Conservation (phyloP, 2,888 invertebrate species). For the Corythucha ciliata region DNA sequence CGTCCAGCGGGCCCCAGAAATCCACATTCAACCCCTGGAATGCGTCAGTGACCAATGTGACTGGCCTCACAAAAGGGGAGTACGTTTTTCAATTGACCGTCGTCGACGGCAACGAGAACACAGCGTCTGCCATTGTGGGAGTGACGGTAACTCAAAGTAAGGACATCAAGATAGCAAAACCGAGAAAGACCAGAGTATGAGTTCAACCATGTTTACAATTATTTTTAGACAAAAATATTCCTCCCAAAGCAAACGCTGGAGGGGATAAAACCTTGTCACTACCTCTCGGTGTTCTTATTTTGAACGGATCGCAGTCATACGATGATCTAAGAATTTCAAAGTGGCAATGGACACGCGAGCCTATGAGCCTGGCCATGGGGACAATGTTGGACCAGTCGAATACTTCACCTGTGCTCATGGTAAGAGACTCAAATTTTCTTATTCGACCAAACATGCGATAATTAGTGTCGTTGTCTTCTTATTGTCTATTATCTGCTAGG, state of each 20-base stretch:
- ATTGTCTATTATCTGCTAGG: conserved; percentile 42
- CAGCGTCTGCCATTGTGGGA: conserved; percentile 60
- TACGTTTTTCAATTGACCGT: conserved; percentile 76
- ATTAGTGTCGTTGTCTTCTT: neutral
- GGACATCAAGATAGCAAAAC: conserved; percentile 38
- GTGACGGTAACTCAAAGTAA: conserved; percentile 78
- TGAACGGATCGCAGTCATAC: conserved; percentile 75
- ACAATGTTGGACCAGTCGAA: conserved; percentile 68
- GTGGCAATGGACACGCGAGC: conserved; percentile 74
- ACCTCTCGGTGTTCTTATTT: conserved; percentile 62
- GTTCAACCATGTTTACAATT: neutral
- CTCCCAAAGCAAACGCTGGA: conserved; percentile 81
- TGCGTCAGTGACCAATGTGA: conserved; percentile 64
- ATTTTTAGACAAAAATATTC: conserved; percentile 51
- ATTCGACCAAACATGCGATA: neutral
- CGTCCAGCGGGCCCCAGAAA: conserved; percentile 47
- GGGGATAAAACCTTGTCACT: conserved; percentile 69
- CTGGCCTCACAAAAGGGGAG: conserved; percentile 70
- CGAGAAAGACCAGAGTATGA: neutral
- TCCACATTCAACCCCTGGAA: conserved; percentile 46
- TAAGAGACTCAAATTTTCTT: conserved; percentile 17
- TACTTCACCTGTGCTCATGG: conserved; percentile 61
- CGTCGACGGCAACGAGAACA: conserved; percentile 72
- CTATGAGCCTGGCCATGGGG: conserved; percentile 72
- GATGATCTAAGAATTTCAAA: conserved; percentile 79